Conservation (phyloP, 2,113 vertebrate genomes). For the Rhea pennata region DNA sequence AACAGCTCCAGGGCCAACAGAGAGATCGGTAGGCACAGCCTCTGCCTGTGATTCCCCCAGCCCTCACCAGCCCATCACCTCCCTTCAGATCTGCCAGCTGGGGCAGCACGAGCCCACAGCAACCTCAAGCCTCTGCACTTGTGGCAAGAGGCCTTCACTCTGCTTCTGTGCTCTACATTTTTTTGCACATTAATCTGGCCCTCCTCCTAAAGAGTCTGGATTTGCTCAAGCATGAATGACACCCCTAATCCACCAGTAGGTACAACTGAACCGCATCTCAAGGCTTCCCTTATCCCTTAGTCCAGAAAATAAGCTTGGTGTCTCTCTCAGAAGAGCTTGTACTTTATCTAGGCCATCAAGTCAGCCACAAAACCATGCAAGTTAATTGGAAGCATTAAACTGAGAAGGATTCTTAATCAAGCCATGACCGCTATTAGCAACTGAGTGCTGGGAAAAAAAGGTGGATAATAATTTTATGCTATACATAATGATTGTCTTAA, state of each 20-base stretch:
- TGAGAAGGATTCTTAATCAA: slow-evolving; percentile 52
- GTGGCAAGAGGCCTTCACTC: background rate
- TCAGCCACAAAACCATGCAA: slow-evolving; percentile 23
- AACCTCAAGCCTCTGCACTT: background rate
- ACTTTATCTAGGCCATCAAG: slow-evolving; percentile 32
- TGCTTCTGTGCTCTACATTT: background rate
- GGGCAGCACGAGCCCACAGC: background rate
- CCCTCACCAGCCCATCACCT: background rate
- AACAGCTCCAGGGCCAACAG: background rate
- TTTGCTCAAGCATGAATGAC: slow-evolving; percentile 10
- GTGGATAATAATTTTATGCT: slow-evolving; percentile 41
- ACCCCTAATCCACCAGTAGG: slow-evolving; percentile 4
- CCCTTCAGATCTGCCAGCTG: background rate
- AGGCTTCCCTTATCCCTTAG: slow-evolving; percentile 17
- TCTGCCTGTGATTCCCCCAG: background rate
- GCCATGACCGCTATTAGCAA: slow-evolving; percentile 30
- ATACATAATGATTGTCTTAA: slow-evolving; percentile 50
- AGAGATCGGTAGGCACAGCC: rapidly evolving
- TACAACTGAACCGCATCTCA: background rate
- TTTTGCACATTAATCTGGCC: background rate
- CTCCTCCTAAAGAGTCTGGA: background rate
- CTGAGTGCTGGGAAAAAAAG: background rate
- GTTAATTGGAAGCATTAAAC: slow-evolving; percentile 59
- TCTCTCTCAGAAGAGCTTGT: background rate
- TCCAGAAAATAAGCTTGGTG: slow-evolving; percentile 20